phyloP scores from a whole-genome alignment of 2,797 vertebrate species.

The Mareca penelope region DNA sequence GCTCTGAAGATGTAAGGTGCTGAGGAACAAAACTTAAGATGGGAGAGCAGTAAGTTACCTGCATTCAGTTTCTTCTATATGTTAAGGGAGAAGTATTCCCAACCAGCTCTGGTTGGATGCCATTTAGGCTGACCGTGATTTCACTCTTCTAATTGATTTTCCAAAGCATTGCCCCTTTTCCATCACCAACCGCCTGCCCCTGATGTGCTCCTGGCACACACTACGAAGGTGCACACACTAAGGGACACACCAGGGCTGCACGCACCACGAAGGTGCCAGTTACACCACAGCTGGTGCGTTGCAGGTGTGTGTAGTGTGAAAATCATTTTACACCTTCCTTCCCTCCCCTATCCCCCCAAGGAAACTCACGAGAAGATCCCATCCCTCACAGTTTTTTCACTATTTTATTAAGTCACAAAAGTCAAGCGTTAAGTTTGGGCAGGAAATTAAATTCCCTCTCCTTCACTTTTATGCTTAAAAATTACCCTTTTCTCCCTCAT shows the following conservation, averaged over 20 bases:
- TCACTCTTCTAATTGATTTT: not conserved
- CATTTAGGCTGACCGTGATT: not conserved
- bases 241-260: too few species aligned
- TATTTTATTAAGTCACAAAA: not conserved
- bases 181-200: not conserved
- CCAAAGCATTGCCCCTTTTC: not conserved
- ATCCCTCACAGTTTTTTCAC: not conserved
- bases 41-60: not conserved
- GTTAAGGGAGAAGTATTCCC: not conserved
- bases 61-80: not conserved
- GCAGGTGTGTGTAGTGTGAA: accelerated
- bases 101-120: not conserved
- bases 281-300: accelerated
- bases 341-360: not conserved
- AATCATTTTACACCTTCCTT: not conserved
- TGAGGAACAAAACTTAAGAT: not conserved
- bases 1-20: not conserved
- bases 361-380: not conserved
- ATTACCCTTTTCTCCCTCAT: not conserved
- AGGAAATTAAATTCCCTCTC: not conserved
- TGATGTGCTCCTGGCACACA: not conserved
- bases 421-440: not conserved
- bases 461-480: not conserved
- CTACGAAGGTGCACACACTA: not conserved
- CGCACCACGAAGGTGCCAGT: not conserved